A percentile compares a stretch with the other conserved stretches of the same genome.
These are phyloP conservation scores for Galleria mellonella DNA, from an alignment of 1,140 invertebrate genomes.

Conservation along the genomic window DNA sequence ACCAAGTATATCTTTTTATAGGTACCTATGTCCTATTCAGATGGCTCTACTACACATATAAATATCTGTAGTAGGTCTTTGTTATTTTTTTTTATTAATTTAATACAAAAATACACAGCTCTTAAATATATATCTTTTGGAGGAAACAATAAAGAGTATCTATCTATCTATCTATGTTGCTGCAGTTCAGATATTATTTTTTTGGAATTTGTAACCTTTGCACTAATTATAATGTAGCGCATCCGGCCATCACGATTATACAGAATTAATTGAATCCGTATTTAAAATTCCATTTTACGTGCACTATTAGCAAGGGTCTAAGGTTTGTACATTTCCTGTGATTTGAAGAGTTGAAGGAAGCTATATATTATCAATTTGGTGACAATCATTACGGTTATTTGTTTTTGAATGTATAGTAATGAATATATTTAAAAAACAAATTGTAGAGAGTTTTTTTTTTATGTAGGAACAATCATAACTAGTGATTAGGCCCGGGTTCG, in stretches of 20 bases:
- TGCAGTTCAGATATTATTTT: too few relatives aligned
- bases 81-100: too few relatives aligned
- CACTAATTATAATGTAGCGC: slow-evolving; percentile 58
- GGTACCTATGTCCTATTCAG: too few relatives aligned
- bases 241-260: slow-evolving; percentile 51
- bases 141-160: too few relatives aligned
- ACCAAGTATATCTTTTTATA: too few relatives aligned
- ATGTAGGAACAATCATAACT: too few relatives aligned
- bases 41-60: too few relatives aligned
- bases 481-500: too few relatives aligned
- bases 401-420: slow-evolving; percentile 4
- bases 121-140: too few relatives aligned
- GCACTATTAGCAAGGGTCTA: slow-evolving; percentile 35
- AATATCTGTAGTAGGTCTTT: too few relatives aligned
- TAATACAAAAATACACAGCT: too few relatives aligned
- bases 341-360: slow-evolving; percentile 26
- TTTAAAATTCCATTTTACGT: slow-evolving; percentile 52
- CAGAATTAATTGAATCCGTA: slow-evolving; percentile 52
- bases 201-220: slow-evolving; percentile 47
- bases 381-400: slow-evolving; percentile 28
- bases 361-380: slow-evolving; percentile 21
- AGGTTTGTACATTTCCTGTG: slow-evolving; percentile 48
- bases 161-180: too few relatives aligned
- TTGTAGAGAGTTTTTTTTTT: slow-evolving; percentile 7
- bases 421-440: slow-evolving; percentile 19